phyloP scores from a whole-genome alignment of 2,113 vertebrate species.

The Chloroceryle aenea region DNA sequence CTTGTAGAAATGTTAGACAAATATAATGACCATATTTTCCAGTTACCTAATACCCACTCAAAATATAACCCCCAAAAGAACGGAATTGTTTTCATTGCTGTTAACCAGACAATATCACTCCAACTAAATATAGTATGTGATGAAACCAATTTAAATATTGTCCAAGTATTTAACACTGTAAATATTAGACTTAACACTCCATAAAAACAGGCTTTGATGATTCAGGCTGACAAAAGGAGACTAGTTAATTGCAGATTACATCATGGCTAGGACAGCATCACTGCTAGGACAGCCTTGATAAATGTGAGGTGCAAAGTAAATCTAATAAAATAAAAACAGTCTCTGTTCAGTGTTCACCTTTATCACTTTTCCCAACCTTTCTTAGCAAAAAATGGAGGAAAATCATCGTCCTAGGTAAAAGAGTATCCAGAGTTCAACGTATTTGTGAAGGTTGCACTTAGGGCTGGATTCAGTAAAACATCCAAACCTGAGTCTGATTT shows the following conservation, averaged over 20 bases:
- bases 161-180: conserved; percentile 71
- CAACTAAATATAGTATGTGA: conserved; percentile 70
- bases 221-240: conserved; percentile 71
- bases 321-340: conserved; percentile 46
- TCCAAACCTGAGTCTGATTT: background rate
- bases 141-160: conserved; percentile 75
- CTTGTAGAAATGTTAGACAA: conserved; percentile 70
- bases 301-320: conserved; percentile 66
- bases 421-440: background rate
- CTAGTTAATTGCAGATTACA: conserved; percentile 74
- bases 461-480: background rate
- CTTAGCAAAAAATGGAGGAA: background rate
- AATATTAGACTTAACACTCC: conserved; percentile 71
- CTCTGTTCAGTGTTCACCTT: conserved; percentile 42
- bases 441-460: background rate
- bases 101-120: conserved; percentile 71
- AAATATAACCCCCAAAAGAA: conserved; percentile 65
- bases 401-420: background rate
- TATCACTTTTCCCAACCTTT: conserved; percentile 50
- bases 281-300: conserved; percentile 46
- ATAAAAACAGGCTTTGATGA: conserved; percentile 70
- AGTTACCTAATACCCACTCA: conserved; percentile 67
- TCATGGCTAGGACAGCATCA: conserved; percentile 66
- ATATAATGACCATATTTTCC: conserved; percentile 72
- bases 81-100: conserved; percentile 65